Percentiles rank a stretch among this genome's conserved stretches.
phyloP scores from a whole-genome alignment of 92 coral and sea anemone genomes.

The Phenganax subtilis region DNA sequence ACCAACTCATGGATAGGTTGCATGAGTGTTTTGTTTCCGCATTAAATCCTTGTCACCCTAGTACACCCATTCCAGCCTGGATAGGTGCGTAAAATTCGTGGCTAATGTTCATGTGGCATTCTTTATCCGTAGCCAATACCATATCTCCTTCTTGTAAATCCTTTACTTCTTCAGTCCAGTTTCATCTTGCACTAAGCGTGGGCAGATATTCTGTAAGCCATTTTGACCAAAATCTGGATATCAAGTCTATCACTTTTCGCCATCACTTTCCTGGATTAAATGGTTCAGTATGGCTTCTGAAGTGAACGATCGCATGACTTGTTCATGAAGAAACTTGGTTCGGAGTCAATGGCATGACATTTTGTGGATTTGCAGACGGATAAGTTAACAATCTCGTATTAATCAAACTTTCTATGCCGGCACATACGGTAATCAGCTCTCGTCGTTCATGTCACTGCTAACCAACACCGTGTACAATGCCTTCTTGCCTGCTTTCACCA shows the following conservation, averaged over 20 bases:
- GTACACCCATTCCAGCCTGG: conserved; percentile 53
- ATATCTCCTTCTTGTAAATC: conserved; percentile 49
- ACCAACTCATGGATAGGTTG: conserved; percentile 46
- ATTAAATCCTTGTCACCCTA: conserved; percentile 49
- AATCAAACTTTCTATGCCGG: conserved; percentile 51
- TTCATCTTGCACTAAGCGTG: conserved; percentile 41
- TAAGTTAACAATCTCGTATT: conserved; percentile 55
- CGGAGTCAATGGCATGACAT: conserved; percentile 43
- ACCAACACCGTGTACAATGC: conserved; percentile 49
- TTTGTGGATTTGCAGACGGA: conserved; percentile 41
- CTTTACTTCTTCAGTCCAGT: conserved; percentile 51
- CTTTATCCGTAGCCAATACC: conserved; percentile 44
- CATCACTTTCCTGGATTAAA: conserved; percentile 51
- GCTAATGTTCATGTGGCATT: conserved; percentile 52
- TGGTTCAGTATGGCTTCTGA: conserved; percentile 47
- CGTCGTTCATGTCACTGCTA: conserved; percentile 43
- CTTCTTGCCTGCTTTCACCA: conserved; percentile 49
- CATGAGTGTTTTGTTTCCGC: conserved; percentile 43
- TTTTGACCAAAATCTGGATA: conserved; percentile 41
- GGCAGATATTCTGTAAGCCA: conserved; percentile 51
- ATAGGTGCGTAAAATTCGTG: conserved; percentile 47
- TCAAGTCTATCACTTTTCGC: conserved; percentile 41
- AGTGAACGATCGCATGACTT: conserved; percentile 52
- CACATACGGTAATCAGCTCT: conserved; percentile 46
- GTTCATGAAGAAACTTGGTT: conserved; percentile 44